Percentiles rank a stretch among this genome's conserved stretches.
These are phyloP conservation scores for Pseudococcus viburni DNA, from an alignment of 2,888 invertebrate species.

Conservation along the genomic window DNA sequence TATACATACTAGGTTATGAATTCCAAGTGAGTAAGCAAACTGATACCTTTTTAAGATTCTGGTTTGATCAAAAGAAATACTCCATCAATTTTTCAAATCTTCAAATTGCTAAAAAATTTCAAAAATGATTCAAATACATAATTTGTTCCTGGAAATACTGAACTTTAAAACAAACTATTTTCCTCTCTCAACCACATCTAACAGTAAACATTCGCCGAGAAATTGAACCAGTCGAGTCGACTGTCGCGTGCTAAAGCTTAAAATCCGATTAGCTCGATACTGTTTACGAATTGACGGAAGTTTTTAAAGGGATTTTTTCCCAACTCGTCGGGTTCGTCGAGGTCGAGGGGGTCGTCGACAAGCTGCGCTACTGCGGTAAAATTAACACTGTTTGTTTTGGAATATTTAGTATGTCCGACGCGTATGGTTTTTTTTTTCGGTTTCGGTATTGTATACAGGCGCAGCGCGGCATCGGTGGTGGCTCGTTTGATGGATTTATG, in stretches of 20 bases:
- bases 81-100: too few relatives aligned
- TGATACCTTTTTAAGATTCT: too few relatives aligned
- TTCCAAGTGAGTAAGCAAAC: too few relatives aligned
- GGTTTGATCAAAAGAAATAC: too few relatives aligned
- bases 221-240: background rate
- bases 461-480: background rate
- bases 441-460: background rate
- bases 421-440: constrained; percentile 13
- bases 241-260: constrained; percentile 31
- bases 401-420: constrained; percentile 11
- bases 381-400: constrained; percentile 35
- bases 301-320: constrained; percentile 32
- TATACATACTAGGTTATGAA: too few relatives aligned
- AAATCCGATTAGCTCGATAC: constrained; percentile 28
- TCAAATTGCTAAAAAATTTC: too few relatives aligned
- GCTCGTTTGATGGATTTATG: constrained; percentile 40
- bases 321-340: background rate
- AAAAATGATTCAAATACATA: too few relatives aligned
- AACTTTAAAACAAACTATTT: background rate
- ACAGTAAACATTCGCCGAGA: background rate
- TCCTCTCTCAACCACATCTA: background rate
- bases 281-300: constrained; percentile 1
- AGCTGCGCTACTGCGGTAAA: constrained; percentile 15
- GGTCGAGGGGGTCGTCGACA: background rate
- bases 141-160: too few relatives aligned